Conservation (phyloP, 2,888 invertebrate species). For the Mellilla xanthometata region DNA sequence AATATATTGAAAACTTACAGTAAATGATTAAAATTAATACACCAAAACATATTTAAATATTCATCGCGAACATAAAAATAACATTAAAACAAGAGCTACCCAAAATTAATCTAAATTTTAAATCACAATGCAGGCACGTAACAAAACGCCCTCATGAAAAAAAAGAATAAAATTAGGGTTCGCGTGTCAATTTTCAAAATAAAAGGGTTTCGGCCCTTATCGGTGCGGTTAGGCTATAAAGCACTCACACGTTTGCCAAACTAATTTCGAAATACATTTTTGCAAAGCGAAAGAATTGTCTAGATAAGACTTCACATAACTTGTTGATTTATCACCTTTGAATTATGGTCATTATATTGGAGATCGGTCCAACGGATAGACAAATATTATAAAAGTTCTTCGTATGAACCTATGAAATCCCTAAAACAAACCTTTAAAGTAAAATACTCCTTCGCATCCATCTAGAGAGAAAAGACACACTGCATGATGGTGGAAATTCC, state of each 20-base stretch:
- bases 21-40: neutral
- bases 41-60: neutral
- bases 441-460: too few species aligned
- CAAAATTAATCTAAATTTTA: conserved; percentile 26
- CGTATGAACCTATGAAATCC: too few species aligned
- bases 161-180: conserved; percentile 40
- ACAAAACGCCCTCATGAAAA: conserved; percentile 21
- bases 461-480: too few species aligned
- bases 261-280: conserved; percentile 55
- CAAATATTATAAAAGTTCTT: too few species aligned
- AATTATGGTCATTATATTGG: too few species aligned
- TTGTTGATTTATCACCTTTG: too few species aligned
- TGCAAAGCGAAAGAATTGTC: conserved; percentile 25
- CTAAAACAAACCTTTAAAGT: too few species aligned
- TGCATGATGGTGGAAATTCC: too few species aligned
- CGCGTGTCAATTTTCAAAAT: conserved; percentile 41
- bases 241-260: conserved; percentile 56
- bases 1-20: too few species aligned
- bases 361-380: too few species aligned
- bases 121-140: conserved; percentile 22
- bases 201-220: conserved; percentile 33
- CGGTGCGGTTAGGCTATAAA: conserved; percentile 53
- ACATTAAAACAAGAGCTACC: conserved; percentile 1
- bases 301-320: conserved; percentile 33
- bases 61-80: conserved; percentile 15